Conservation (phyloP, 2,888 invertebrate genomes). For the Allacma fusca region DNA sequence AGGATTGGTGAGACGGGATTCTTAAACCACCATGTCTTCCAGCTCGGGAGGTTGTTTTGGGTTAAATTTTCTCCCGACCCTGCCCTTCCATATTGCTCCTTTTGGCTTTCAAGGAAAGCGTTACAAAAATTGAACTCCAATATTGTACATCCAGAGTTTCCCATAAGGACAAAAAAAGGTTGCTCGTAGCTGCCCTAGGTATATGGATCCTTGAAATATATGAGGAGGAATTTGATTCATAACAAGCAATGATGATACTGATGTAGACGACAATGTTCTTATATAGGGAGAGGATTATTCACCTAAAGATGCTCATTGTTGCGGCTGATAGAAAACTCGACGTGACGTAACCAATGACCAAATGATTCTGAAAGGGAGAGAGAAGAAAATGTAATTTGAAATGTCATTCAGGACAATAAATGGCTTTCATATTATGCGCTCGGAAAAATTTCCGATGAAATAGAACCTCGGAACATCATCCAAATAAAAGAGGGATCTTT, state of each 20-base stretch:
- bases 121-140: too few species aligned
- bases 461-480: slow-evolving; percentile 43
- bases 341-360: slow-evolving; percentile 17
- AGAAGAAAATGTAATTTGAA: slow-evolving; percentile 53
- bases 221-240: neutral
- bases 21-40: slow-evolving; percentile 1
- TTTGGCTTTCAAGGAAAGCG: neutral
- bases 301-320: slow-evolving; percentile 10
- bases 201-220: too few species aligned
- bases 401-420: slow-evolving; percentile 54
- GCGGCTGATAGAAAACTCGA: slow-evolving; percentile 4
- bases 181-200: too few species aligned
- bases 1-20: neutral
- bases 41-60: neutral
- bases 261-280: neutral
- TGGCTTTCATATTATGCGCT: slow-evolving; percentile 55
- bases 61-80: neutral
- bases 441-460: slow-evolving; percentile 51
- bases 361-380: neutral
- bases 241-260: neutral
- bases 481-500: slow-evolving; percentile 33
- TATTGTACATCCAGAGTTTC: too few species aligned
- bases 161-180: too few species aligned
- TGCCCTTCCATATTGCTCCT: neutral
- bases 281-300: neutral